These are phyloP conservation scores for Drosophila kanapiae DNA, from an alignment of 1,140 invertebrate genomes.

Conservation along the genomic window DNA sequence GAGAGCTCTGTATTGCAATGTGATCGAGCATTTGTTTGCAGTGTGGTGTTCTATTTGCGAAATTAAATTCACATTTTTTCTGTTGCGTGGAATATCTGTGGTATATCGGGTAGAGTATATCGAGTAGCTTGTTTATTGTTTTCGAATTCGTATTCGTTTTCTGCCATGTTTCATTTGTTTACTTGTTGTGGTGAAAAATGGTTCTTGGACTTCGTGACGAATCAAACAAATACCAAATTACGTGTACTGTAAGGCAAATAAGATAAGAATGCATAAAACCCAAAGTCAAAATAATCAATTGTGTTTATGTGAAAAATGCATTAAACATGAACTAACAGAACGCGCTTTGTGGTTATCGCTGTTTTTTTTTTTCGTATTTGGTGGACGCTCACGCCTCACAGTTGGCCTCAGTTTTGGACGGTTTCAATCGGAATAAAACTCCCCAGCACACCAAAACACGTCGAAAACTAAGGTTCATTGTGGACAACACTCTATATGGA, in stretches of 20 bases:
- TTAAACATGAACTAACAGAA: conserved; percentile 20
- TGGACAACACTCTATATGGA: conserved; percentile 40
- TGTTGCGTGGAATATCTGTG: conserved; percentile 19
- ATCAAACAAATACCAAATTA: conserved; percentile 36
- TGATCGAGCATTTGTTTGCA: conserved; percentile 35
- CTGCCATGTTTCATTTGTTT: conserved; percentile 51
- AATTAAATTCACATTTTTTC: conserved; percentile 35
- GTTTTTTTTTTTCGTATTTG: background rate
- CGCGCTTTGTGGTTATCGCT: conserved; percentile 15
- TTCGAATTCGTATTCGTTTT: conserved; percentile 19
- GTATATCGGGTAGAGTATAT: conserved; percentile 34
- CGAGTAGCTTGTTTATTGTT: conserved; percentile 18
- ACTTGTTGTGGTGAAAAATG: conserved; percentile 42
- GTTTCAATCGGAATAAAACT: conserved; percentile 84
- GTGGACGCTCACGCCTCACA: conserved; percentile 64
- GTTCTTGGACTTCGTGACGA: conserved; percentile 31
- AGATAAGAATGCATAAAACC: conserved; percentile 8
- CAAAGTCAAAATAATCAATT: conserved; percentile 23
- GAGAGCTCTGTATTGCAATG: conserved; percentile 30
- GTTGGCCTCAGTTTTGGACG: conserved; percentile 85
- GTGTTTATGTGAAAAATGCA: conserved; percentile 7
- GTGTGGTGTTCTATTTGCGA: conserved; percentile 36
- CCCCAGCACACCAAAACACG: conserved; percentile 84
- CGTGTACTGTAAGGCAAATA: conserved; percentile 9
- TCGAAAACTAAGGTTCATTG: conserved; percentile 82